These are phyloP conservation scores for Dryobates pubescens DNA, from an alignment of 2,797 vertebrate genomes.

Conservation along the genomic window DNA sequence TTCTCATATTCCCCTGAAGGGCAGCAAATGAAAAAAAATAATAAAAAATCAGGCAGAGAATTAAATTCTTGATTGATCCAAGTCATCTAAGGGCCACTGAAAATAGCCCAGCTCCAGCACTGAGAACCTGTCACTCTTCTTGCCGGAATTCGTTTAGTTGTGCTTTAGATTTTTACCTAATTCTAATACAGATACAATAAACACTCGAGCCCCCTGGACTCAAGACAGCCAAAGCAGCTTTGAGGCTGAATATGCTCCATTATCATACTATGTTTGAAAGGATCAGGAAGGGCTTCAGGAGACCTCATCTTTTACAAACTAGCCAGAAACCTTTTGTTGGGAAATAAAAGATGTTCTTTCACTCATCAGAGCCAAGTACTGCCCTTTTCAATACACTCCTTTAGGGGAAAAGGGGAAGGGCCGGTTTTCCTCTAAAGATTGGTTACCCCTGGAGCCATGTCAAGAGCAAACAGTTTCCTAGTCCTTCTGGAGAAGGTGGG, in stretches of 20 bases:
- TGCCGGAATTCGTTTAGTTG: slow-evolving; percentile 9
- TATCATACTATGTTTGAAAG: slow-evolving; percentile 31
- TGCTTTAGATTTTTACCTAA: slow-evolving; percentile 35
- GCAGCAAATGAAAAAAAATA: background rate
- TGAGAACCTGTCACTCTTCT: slow-evolving; percentile 35
- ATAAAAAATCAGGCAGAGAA: background rate
- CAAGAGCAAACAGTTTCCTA: slow-evolving; percentile 40
- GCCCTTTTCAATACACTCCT: slow-evolving; percentile 32
- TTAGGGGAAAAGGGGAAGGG: background rate
- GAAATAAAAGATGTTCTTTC: slow-evolving; percentile 61
- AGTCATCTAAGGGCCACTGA: slow-evolving; percentile 12
- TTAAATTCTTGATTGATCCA: slow-evolving; percentile 17
- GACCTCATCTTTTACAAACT: slow-evolving; percentile 8
- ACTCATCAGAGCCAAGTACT: slow-evolving; percentile 47
- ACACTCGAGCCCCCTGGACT: slow-evolving; percentile 23
- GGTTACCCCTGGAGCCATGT: slow-evolving; percentile 14
- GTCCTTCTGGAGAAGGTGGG: background rate
- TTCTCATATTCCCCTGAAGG: background rate
- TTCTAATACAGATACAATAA: slow-evolving; percentile 30
- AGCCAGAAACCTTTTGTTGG: slow-evolving; percentile 56
- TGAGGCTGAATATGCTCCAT: slow-evolving; percentile 47
- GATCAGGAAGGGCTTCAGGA: slow-evolving; percentile 42
- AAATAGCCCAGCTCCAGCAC: slow-evolving; percentile 10
- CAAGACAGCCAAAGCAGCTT: slow-evolving; percentile 11
- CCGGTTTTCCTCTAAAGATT: slow-evolving; percentile 5